Evolutionary conservation across 2,888 invertebrate species (phyloP), one percentile per base, ranked within the genome.

Genomic region (Beris morrisii): DNA sequence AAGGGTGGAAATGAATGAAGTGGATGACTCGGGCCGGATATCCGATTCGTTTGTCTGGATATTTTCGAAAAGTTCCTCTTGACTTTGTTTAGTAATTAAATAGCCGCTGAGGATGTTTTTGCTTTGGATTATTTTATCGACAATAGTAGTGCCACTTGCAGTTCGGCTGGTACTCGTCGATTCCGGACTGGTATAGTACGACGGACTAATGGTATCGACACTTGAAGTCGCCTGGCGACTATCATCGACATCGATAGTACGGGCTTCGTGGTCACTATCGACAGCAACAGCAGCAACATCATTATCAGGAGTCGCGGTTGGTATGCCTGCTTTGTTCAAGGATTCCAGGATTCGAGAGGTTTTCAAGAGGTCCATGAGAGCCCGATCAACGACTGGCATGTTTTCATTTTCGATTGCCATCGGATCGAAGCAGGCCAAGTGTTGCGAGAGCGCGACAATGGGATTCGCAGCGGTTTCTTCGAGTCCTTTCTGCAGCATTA

Each of bases 361-460:
- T 32, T 48, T 43, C 50, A 61, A 61, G 61, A 79, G 73, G 69
- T 79, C 79, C 50, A 73, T 69, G 30, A 79, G 71, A 2, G 77
- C 78, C 28, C 75, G 74, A 70, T 79, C 79, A 66, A 78, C 78
- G 38, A 78, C 75, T 12, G 78, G 78, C 71, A 78, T 74, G 72
- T 79, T 79, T 72, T 79, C 78, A 45, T 74, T 71, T 22, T 72
- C 71, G n/a, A 50, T 48, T 11, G 52, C n/a, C 15, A 52, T 12
- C n/a, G 52, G 50, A 15, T 46, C 45, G 9, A 38, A 38, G 38
- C 38, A 38, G 9, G 38, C 38, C 9, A 61, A 61, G 7, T n/a
- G 15, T 30, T 7, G 4, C 28, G 61, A 13, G 5, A 38, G 50
- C 12, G 32, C 31, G n/a, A 2, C 13, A 43, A 31, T 31, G 4